Conservation (phyloP, 2,797 vertebrate species). For the Cyclura pinguis region DNA sequence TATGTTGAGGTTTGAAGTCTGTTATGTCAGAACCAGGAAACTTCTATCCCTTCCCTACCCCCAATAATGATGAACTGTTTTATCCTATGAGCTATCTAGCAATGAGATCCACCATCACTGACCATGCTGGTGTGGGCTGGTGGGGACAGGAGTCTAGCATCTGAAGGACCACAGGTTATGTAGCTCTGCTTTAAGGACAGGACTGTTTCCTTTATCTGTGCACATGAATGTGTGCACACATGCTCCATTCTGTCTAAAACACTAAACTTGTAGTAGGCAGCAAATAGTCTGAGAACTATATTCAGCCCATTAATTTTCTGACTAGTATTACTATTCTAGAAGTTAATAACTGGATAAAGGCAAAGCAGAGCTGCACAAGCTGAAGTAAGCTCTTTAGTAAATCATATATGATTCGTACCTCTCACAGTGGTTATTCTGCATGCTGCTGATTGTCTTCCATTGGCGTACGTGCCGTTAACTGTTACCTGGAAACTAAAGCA, state of each 20-base stretch:
- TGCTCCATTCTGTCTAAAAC: background rate
- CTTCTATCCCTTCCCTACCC: background rate
- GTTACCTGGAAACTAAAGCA: slow-evolving; percentile 7
- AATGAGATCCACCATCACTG: too few species aligned
- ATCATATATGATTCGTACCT: background rate
- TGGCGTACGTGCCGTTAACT: background rate
- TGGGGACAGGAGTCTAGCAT: too few species aligned
- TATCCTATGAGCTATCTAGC: too few species aligned
- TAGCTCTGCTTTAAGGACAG: background rate
- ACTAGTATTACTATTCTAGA: background rate
- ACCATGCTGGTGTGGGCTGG: too few species aligned
- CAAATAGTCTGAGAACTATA: background rate
- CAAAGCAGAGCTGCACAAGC: background rate
- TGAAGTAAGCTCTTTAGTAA: background rate
- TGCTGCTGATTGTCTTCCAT: background rate
- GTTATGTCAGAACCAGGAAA: background rate
- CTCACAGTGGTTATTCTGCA: background rate
- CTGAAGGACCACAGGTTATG: too few species aligned
- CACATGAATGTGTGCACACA: too few species aligned
- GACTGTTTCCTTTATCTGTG: background rate
- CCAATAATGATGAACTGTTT: too few species aligned
- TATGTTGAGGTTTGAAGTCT: background rate
- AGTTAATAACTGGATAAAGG: background rate
- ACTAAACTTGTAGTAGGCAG: background rate
- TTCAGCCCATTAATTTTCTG: background rate